These are phyloP conservation scores for Baronia brevicornis DNA, from an alignment of 2,888 invertebrate genomes.

Conservation along the genomic window DNA sequence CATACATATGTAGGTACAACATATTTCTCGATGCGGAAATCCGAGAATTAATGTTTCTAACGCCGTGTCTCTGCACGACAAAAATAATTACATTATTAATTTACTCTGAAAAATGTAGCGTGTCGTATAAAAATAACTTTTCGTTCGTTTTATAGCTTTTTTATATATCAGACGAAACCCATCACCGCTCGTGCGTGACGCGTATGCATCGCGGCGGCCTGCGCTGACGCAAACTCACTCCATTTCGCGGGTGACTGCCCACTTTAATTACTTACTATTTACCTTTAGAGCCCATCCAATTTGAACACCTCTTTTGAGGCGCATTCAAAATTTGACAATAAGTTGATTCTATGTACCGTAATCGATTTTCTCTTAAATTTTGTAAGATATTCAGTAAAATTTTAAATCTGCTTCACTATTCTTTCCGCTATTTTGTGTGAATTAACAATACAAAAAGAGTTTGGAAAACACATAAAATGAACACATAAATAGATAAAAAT, in stretches of 20 bases:
- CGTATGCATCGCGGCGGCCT: slow-evolving; percentile 12
- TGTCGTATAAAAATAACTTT: slow-evolving; percentile 4
- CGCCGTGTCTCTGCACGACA: too few species aligned
- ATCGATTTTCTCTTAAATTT: too few species aligned
- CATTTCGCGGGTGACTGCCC: slow-evolving; percentile 57
- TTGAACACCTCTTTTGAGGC: slow-evolving; percentile 30
- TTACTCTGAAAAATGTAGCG: not conserved
- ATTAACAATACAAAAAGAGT: too few species aligned
- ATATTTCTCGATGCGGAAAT: too few species aligned
- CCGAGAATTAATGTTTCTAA: too few species aligned
- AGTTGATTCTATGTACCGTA: slow-evolving; percentile 7
- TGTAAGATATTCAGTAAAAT: too few species aligned
- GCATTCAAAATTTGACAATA: slow-evolving; percentile 15
- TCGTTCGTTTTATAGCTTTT: slow-evolving; percentile 3
- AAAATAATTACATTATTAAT: slow-evolving; percentile 1
- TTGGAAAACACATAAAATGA: too few species aligned
- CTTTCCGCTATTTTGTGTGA: too few species aligned
- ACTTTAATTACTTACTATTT: slow-evolving; percentile 44
- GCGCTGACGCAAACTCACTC: slow-evolving; percentile 29
- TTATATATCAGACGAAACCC: slow-evolving; percentile 1
- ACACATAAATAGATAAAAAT: too few species aligned
- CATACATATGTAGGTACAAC: too few species aligned
- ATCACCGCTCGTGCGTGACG: slow-evolving; percentile 6
- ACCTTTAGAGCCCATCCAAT: slow-evolving; percentile 36
- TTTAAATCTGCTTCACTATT: too few species aligned